phyloP scores from a whole-genome alignment of 2,797 vertebrate species.

The Rhodeus uyekii region DNA sequence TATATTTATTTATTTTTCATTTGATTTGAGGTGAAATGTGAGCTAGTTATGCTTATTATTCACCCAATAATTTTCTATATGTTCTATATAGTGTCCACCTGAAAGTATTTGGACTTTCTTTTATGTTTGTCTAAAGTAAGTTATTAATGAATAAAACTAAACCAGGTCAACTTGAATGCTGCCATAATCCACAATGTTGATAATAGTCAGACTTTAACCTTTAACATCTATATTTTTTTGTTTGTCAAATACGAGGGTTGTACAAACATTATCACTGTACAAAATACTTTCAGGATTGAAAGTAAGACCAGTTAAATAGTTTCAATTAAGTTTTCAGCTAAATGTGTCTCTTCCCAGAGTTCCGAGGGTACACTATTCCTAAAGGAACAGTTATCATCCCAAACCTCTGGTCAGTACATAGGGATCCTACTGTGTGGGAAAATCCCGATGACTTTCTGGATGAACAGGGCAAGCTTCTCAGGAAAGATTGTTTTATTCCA shows the following conservation, averaged over 20 bases:
- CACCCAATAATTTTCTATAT: background rate
- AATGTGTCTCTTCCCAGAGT: constrained; percentile 72
- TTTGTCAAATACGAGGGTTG: background rate
- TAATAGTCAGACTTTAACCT: background rate
- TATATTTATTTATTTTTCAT: background rate
- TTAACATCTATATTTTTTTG: background rate
- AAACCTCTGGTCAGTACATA: constrained; percentile 92
- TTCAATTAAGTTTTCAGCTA: background rate
- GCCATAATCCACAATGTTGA: background rate
- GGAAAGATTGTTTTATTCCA: constrained; percentile 91
- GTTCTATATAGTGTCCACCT: background rate
- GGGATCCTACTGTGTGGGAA: constrained; percentile 91
- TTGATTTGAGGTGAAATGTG: background rate
- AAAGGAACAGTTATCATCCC: constrained; percentile 88
- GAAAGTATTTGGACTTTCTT: background rate
- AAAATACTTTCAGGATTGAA: background rate
- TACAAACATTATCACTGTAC: background rate
- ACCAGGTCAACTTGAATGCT: background rate
- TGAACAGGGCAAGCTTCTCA: constrained; percentile 82
- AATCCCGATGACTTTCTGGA: constrained; percentile 90
- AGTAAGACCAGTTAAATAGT: background rate
- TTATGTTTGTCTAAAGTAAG: constrained; percentile 6
- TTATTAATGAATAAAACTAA: constrained; percentile 18
- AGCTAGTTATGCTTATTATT: background rate
- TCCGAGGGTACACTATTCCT: constrained; percentile 91